These are phyloP conservation scores for Ceratosolen solmsi DNA, from an alignment of 1,140 invertebrate genomes.

Conservation along the genomic window DNA sequence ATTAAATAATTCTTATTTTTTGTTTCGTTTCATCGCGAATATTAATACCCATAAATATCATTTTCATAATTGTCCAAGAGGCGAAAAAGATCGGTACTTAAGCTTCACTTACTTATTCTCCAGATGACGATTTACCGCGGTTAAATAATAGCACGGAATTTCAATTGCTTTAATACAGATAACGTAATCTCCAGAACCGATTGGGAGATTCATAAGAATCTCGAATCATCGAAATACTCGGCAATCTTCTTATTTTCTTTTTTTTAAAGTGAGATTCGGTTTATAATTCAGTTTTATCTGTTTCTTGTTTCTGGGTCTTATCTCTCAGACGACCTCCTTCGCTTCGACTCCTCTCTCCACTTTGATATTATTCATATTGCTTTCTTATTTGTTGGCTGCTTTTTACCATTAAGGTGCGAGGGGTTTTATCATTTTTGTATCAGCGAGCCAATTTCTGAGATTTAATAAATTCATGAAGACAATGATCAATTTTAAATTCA, in stretches of 20 bases:
- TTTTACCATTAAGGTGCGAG: background rate
- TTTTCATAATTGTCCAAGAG: too few relatives aligned
- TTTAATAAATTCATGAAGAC: background rate
- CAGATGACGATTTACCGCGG: background rate
- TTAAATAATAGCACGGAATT: background rate
- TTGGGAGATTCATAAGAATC: constrained; percentile 4
- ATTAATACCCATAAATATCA: too few relatives aligned
- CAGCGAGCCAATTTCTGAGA: background rate
- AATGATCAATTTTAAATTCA: constrained; percentile 20
- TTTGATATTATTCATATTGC: background rate
- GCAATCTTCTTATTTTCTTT: constrained; percentile 13
- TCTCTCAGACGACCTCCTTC: background rate
- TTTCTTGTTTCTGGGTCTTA: constrained; percentile 25
- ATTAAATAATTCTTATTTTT: too few relatives aligned
- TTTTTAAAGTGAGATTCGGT: background rate
- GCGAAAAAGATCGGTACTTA: background rate
- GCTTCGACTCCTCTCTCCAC: background rate
- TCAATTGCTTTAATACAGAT: background rate
- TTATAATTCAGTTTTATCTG: constrained; percentile 20
- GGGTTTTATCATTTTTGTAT: background rate
- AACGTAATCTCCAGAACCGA: background rate
- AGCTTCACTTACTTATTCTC: background rate
- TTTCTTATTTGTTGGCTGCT: background rate
- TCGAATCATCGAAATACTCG: background rate
- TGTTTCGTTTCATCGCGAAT: too few relatives aligned